These are phyloP conservation scores for Lepidostoma basale DNA, from an alignment of 1,140 invertebrate species.

Conservation along the genomic window DNA sequence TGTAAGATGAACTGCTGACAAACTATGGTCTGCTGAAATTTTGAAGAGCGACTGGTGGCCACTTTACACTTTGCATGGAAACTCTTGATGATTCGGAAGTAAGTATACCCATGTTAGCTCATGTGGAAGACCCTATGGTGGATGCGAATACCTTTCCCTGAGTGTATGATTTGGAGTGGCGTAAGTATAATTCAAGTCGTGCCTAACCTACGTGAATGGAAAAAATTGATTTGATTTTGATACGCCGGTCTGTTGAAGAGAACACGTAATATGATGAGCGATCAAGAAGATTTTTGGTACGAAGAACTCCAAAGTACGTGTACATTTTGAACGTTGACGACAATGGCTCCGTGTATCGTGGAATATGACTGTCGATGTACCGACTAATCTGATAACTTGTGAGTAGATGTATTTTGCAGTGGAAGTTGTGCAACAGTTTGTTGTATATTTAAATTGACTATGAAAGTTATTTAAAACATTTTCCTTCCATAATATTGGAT, in stretches of 20 bases:
- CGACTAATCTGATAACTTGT: no score
- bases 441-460: no score
- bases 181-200: slow-evolving; percentile 1
- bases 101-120: neutral
- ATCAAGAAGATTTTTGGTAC: no score
- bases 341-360: no score
- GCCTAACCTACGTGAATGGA: slow-evolving; percentile 2
- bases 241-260: neutral
- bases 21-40: slow-evolving; percentile 3
- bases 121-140: neutral
- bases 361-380: no score
- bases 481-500: no score
- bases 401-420: no score
- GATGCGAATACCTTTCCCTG: neutral
- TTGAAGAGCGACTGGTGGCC: slow-evolving; percentile 1
- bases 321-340: no score
- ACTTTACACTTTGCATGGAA: slow-evolving; percentile 13
- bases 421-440: no score
- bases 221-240: neutral
- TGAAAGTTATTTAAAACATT: no score
- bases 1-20: slow-evolving; percentile 14
- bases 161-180: slow-evolving; percentile 2
- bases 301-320: no score
- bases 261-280: no score
- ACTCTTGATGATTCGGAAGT: slow-evolving; percentile 2